phyloP scores from a whole-genome alignment of 1,140 invertebrate genomes.

The Halotydeus destructor region DNA sequence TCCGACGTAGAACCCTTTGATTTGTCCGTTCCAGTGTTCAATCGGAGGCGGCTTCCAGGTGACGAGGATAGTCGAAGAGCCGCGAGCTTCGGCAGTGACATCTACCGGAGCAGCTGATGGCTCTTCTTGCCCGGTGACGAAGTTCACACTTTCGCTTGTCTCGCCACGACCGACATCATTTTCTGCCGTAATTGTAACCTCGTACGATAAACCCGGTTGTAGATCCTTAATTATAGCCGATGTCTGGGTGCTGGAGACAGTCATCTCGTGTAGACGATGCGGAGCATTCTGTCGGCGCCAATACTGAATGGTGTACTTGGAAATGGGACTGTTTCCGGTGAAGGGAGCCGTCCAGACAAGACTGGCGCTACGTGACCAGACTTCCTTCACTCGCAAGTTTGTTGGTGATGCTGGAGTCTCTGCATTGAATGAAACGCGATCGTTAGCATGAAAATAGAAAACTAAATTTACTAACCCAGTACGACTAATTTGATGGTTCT shows the following conservation, averaged over 20 bases:
- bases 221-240: constrained; percentile 22
- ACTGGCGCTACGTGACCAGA: constrained; percentile 69
- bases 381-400: constrained; percentile 70
- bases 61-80: constrained; percentile 72
- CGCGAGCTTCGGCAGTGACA: constrained; percentile 67
- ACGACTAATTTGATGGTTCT: constrained; percentile 74
- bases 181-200: constrained; percentile 24
- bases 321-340: constrained; percentile 78
- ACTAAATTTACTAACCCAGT: constrained; percentile 42
- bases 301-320: constrained; percentile 66
- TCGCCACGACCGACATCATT: constrained; percentile 41
- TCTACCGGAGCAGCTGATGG: constrained; percentile 28
- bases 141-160: constrained; percentile 56
- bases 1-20: constrained; percentile 57
- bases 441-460: neutral
- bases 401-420: constrained; percentile 83
- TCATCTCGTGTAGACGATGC: constrained; percentile 17
- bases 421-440: constrained; percentile 23
- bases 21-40: constrained; percentile 79
- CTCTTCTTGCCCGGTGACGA: constrained; percentile 54
- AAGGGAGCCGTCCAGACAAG: constrained; percentile 80
- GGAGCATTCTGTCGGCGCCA: constrained; percentile 42
- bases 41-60: constrained; percentile 76
- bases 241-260: constrained; percentile 17
- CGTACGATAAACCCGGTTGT: constrained; percentile 25